phyloP scores from a whole-genome alignment of 2,888 invertebrate genomes.

The Xestia c-nigrum region DNA sequence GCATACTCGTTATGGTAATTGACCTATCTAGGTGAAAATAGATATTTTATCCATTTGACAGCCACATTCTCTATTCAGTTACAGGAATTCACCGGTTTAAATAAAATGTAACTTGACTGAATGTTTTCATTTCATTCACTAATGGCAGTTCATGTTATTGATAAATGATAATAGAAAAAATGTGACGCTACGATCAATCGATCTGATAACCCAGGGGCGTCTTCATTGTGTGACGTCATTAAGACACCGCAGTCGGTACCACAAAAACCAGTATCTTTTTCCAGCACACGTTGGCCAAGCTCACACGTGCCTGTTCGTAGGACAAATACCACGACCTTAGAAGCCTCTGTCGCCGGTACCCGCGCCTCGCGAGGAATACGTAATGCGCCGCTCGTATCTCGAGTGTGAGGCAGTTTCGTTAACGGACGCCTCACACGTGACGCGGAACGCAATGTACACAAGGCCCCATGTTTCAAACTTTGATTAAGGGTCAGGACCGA shows the following conservation, averaged over 20 bases:
- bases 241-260: constrained; percentile 20
- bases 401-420: constrained; percentile 62
- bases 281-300: constrained; percentile 44
- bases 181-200: constrained; percentile 30
- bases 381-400: constrained; percentile 63
- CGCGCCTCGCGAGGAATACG: constrained; percentile 62
- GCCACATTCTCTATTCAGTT: constrained; percentile 5
- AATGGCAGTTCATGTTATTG: constrained; percentile 17
- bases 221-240: constrained; percentile 53
- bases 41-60: background rate
- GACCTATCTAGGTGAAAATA: background rate
- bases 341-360: constrained; percentile 55
- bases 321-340: constrained; percentile 64
- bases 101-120: background rate
- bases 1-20: background rate
- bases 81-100: constrained; percentile 1
- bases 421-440: constrained; percentile 69
- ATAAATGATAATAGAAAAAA: constrained; percentile 44
- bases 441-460: constrained; percentile 61
- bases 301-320: constrained; percentile 59
- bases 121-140: constrained; percentile 25
- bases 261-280: constrained; percentile 54
- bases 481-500: constrained; percentile 46
- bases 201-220: constrained; percentile 27
- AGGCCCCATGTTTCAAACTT: constrained; percentile 43